Conservation (phyloP, 2,888 invertebrate genomes). For the Colletes collaris region DNA sequence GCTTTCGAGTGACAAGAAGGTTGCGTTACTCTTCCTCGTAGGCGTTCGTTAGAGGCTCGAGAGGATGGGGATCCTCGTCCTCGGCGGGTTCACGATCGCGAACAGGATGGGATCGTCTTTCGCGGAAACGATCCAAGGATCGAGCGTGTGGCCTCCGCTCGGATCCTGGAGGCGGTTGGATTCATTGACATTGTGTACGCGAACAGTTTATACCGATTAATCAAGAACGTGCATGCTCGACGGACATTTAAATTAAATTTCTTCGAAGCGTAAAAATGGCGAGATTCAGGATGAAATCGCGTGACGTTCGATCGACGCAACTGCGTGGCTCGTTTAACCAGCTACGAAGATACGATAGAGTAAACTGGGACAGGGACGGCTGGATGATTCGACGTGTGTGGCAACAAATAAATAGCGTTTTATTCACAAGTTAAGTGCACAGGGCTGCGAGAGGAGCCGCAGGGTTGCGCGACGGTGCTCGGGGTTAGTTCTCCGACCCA, state of each 20-base stretch:
- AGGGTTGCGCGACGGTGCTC: conserved; percentile 29
- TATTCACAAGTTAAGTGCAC: conserved; percentile 67
- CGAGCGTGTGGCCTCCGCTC: conserved; percentile 34
- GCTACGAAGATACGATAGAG: conserved; percentile 2
- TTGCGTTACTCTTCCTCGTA: conserved; percentile 23
- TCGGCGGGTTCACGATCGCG: conserved; percentile 55
- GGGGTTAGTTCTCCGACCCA: conserved; percentile 31
- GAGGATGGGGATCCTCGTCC: conserved; percentile 26
- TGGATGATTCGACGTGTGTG: conserved; percentile 32
- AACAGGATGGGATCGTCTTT: conserved; percentile 18
- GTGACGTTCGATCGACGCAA: too few relatives aligned
- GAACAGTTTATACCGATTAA: too few relatives aligned
- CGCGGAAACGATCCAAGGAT: conserved; percentile 46
- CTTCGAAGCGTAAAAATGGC: too few relatives aligned
- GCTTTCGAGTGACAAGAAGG: conserved; percentile 14
- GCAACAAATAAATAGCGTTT: conserved; percentile 67
- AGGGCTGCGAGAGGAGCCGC: conserved; percentile 22
- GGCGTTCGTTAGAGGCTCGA: conserved; percentile 21
- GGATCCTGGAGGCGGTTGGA: conserved; percentile 23
- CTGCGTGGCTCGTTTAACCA: too few relatives aligned
- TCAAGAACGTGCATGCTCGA: too few relatives aligned
- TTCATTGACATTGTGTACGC: too few relatives aligned
- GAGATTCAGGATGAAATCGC: too few relatives aligned
- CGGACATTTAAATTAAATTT: too few relatives aligned
- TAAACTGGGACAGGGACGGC: conserved; percentile 7